A percentile compares a stretch with the other conserved stretches of the same genome.
Evolutionary conservation across 2,888 invertebrate species (phyloP).

Genomic region (Galeruca laticollis): DNA sequence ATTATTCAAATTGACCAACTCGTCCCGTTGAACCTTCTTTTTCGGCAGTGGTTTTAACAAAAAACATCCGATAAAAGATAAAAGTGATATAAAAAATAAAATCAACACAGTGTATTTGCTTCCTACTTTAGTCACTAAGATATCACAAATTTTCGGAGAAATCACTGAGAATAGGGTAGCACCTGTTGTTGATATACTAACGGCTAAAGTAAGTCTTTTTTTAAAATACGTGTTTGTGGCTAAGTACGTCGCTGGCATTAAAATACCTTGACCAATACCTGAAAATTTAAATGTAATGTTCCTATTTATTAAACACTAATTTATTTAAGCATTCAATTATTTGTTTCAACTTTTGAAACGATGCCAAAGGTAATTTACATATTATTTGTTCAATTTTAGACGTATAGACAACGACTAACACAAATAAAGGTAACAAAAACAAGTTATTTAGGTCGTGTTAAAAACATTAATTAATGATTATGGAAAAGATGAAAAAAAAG

Average conservation of each 20-base stretch:
- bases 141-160: constrained; percentile 67
- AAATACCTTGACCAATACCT: constrained; percentile 68
- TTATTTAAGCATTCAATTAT: no score
- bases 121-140: constrained; percentile 62
- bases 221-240: constrained; percentile 69
- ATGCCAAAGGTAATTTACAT: no score
- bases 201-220: constrained; percentile 67
- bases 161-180: constrained; percentile 67
- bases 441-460: no score
- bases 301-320: not conserved
- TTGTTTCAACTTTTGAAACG: no score
- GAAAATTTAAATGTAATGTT: constrained; percentile 47
- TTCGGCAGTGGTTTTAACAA: constrained; percentile 65
- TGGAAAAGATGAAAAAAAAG: no score
- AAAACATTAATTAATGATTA: no score
- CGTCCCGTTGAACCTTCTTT: constrained; percentile 20
- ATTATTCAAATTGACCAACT: constrained; percentile 17
- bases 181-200: constrained; percentile 67
- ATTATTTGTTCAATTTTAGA: no score
- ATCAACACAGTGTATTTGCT: constrained; percentile 67
- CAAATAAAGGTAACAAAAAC: no score
- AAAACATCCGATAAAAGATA: constrained; percentile 66
- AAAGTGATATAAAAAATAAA: constrained; percentile 66
- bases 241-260: constrained; percentile 66
- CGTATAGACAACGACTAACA: no score